Evolutionary conservation across 37 sponge, comb jelly and placozoan species (phyloP).

Genomic region (Tethya wilhelma): DNA sequence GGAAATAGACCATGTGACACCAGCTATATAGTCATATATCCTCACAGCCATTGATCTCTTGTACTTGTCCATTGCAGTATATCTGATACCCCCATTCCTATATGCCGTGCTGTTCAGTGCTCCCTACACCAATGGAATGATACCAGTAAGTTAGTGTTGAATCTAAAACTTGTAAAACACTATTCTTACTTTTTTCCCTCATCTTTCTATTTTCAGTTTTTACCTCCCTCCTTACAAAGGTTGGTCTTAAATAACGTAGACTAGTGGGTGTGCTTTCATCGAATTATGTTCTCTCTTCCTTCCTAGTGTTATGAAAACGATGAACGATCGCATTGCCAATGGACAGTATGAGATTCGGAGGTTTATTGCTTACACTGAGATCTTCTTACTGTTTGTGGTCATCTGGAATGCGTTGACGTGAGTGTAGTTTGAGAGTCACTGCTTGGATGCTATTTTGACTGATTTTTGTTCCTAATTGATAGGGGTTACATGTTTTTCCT

Average conservation of each 20-base stretch:
- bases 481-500: conserved; percentile 54
- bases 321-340: conserved; percentile 11
- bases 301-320: background rate
- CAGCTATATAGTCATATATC: too few species aligned
- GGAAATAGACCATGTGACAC: background rate
- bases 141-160: conserved; percentile 27
- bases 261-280: background rate
- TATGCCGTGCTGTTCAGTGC: conserved; percentile 56
- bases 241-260: background rate
- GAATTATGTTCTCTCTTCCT: background rate
- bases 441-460: background rate
- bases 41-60: background rate
- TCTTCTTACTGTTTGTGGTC: conserved; percentile 59
- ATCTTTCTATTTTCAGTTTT: conserved; percentile 4
- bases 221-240: conserved; percentile 6
- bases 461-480: background rate
- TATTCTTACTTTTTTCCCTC: background rate
- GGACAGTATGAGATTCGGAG: conserved; percentile 30
- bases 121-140: conserved; percentile 40
- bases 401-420: conserved; percentile 46
- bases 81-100: conserved; percentile 62
- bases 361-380: conserved; percentile 68
- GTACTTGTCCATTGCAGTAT: conserved; percentile 30
- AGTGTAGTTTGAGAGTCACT: background rate
- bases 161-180: background rate